These are phyloP conservation scores for Catamblyrhynchus diadema DNA, from an alignment of 2,797 vertebrate species.

Conservation along the genomic window DNA sequence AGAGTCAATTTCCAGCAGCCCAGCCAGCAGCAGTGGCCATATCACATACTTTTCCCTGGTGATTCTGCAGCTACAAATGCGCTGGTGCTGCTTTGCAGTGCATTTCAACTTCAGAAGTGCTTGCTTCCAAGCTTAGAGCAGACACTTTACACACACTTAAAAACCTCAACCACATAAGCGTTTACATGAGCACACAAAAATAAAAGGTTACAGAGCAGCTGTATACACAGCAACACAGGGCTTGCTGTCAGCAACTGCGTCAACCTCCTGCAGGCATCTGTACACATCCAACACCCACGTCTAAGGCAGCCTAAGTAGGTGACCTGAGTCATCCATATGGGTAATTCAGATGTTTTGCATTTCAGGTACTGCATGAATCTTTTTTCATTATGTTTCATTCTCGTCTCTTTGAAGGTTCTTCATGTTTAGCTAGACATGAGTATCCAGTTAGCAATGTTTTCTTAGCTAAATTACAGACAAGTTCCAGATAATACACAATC, in stretches of 20 bases:
- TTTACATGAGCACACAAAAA: slow-evolving; percentile 4
- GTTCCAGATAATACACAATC: not conserved
- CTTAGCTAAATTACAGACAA: not conserved
- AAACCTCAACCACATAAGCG: not conserved
- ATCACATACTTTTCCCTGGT: not conserved
- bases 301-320: not conserved
- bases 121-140: not conserved
- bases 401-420: not conserved
- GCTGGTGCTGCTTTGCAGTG: not conserved
- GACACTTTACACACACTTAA: not conserved
- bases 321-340: not conserved
- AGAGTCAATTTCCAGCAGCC: not conserved
- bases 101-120: not conserved
- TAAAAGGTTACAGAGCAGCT: not conserved
- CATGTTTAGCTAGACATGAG: not conserved
- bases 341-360: not conserved
- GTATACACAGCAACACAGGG: not conserved
- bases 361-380: not conserved
- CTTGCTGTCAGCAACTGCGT: not conserved
- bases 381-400: not conserved
- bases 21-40: not conserved
- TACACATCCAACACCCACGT: not conserved
- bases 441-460: not conserved
- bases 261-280: not conserved
- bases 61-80: not conserved